phyloP scores from a whole-genome alignment of 1,140 invertebrate genomes.

The Bursaphelenchus mucronatus region DNA sequence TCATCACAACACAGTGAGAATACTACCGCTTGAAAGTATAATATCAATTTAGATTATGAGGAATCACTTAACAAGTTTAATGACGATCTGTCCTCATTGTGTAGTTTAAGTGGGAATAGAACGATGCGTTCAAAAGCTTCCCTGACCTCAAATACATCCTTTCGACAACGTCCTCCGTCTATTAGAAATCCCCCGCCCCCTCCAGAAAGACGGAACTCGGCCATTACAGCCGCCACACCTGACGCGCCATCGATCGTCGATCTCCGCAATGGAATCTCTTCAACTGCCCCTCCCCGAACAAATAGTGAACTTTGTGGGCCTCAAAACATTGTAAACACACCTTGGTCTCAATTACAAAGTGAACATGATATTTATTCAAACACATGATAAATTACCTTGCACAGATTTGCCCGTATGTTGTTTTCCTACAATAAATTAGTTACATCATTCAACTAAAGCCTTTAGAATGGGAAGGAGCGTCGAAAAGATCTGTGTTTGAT shows the following conservation, averaged over 20 bases:
- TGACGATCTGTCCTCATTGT: too few species aligned
- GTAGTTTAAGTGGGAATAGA: too few species aligned
- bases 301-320: not conserved
- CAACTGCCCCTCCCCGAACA: not conserved
- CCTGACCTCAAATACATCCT: not conserved
- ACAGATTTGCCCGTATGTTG: not conserved
- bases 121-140: too few species aligned
- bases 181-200: slow-evolving; percentile 22
- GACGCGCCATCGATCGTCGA: slow-evolving; percentile 31
- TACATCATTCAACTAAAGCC: not conserved
- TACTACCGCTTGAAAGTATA: too few species aligned
- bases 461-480: too few species aligned
- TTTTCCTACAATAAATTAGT: not conserved
- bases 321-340: not conserved
- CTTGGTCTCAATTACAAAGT: not conserved
- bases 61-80: too few species aligned
- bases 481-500: not conserved
- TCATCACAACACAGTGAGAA: too few species aligned
- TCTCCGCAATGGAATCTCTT: slow-evolving; percentile 9
- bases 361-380: not conserved
- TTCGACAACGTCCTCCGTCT: not conserved
- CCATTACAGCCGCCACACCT: slow-evolving; percentile 40
- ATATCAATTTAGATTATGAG: too few species aligned
- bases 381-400: not conserved
- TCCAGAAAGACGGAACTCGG: slow-evolving; percentile 37